Base-by-base conservation (phyloP, 2,888 invertebrate species). In the Chalcosyrphus nemorum region DNA sequence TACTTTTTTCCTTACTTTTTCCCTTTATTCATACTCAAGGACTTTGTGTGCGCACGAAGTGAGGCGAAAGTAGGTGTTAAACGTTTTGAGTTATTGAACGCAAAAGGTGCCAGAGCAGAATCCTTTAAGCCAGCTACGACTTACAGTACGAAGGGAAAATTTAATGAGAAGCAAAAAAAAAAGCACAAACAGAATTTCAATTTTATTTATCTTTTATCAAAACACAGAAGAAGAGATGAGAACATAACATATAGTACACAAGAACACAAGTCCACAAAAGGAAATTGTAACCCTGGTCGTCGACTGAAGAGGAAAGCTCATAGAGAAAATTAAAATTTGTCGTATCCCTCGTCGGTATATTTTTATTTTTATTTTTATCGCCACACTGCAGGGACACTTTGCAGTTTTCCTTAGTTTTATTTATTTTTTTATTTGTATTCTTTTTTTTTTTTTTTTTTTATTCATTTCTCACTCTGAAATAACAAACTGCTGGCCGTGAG, bases 341-440 rank as follows among this genome's bases (percentile, higher is more conserved):
- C 54, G 66, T 38, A 13, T 77, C 43, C 38, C 27, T 72, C 38
- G 35, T 72, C 38, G 35, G 71, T 59, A 47, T 72, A 72, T 77
- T 77, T 72, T 61, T 82, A 72, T 82, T 82, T 82, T 77, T 72
- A 66, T 82, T 77, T 82, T 82, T 82, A 82, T 82, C 77, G 66
- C 66, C 59, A 77, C 66, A 56, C 77, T 68, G 82, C 77, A 76
- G 77, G 72, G 72, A 76, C 66, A 61, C 38, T 70, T 72, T 71
- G 63, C 32, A 24, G 29, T 63, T 68, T 56, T 35, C 43, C 24
- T 74, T 41, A 41, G 59, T 47, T 70, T 54, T 57, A 17, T 65
- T 66, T 61, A 19, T 45, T 61, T 81, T 21, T 19, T 47, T 29
- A 3, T 29, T 4, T 29, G 5, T 1, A 1, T 29, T 3, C 7